Evolutionary conservation across 2,888 invertebrate genomes (phyloP).

Genomic region (Cheilosia vulpina): DNA sequence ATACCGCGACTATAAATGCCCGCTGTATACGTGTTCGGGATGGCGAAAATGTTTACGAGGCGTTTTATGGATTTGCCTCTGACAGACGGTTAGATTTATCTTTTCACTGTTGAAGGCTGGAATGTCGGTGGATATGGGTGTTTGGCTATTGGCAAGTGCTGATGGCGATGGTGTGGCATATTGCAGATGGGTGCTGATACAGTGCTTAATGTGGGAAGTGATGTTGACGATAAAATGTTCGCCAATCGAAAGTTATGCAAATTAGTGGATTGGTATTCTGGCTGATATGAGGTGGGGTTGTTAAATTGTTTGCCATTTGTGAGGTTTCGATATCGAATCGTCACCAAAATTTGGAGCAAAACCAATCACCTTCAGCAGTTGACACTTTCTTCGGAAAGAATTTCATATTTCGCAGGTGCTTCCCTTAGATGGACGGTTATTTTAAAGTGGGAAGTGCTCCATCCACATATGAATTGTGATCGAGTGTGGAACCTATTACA

Average conservation of each 20-base stretch:
- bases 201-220: background rate
- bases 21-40: constrained; percentile 57
- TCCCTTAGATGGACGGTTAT: no score
- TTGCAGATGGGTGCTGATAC: constrained; percentile 9
- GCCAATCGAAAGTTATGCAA: constrained; percentile 3
- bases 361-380: background rate
- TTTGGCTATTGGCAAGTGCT: background rate
- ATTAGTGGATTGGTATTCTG: background rate
- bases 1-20: constrained; percentile 15
- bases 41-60: constrained; percentile 38
- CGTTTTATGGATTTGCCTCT: constrained; percentile 59
- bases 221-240: background rate
- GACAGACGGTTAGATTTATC: constrained; percentile 43
- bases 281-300: background rate
- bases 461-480: no score
- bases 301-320: background rate
- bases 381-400: no score
- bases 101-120: constrained; percentile 22
- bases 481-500: no score
- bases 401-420: no score
- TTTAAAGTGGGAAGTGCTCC: no score
- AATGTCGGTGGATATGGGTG: constrained; percentile 14
- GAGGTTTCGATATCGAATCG: background rate
- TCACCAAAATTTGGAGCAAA: no score
- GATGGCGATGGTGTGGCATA: background rate